Percentiles rank a stretch among this genome's conserved stretches.
phyloP scores from a whole-genome alignment of 2,888 invertebrate genomes.

The Alentia gelatinosa region DNA sequence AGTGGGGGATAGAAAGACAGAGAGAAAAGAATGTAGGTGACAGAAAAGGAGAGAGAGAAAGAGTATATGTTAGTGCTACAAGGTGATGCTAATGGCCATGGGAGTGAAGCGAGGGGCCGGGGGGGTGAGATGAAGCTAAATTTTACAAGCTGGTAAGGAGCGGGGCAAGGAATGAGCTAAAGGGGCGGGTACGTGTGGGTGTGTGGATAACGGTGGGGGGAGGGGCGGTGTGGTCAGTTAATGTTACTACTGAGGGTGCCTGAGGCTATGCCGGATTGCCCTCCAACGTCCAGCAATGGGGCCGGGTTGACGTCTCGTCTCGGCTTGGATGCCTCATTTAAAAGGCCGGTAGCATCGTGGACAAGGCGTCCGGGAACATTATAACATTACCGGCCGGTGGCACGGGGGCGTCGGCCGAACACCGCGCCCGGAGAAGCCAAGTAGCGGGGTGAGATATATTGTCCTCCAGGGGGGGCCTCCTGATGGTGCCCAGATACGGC shows the following conservation, averaged over 20 bases:
- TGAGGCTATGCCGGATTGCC: background rate
- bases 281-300: background rate
- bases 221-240: background rate
- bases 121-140: background rate
- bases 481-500: background rate
- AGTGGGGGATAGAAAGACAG: background rate
- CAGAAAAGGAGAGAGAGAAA: background rate
- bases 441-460: background rate
- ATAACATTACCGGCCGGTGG: background rate
- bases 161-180: background rate
- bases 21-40: background rate
- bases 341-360: background rate
- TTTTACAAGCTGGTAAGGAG: background rate
- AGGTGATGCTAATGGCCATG: background rate
- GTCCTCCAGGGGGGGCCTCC: background rate
- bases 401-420: background rate
- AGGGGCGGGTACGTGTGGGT: too few species aligned
- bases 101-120: background rate
- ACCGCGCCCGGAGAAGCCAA: background rate
- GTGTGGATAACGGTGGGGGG: too few species aligned
- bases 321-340: slow-evolving; percentile 5
- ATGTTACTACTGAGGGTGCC: background rate
- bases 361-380: background rate
- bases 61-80: background rate
- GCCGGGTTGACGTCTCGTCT: background rate